Base-by-base conservation (phyloP, 2,797 vertebrate species). In the Decapterus maruadsi region DNA sequence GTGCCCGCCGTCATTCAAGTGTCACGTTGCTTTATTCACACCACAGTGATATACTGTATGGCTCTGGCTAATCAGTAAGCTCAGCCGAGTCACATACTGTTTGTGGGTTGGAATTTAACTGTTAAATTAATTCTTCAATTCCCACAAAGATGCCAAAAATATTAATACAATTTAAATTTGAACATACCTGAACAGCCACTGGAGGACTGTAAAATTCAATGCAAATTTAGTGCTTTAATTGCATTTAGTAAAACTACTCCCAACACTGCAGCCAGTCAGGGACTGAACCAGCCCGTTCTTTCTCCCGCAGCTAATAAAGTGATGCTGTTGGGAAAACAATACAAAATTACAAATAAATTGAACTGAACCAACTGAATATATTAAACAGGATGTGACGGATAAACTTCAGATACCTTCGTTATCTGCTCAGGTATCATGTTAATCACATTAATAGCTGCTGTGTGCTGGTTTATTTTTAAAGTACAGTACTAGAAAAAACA, bases 141-240 rank as follows among this genome's bases (percentile, higher is more conserved):
- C 29, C 68, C 72, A 40, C 55, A 73, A 73, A 77, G 16, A 73
- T 53, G 19, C 51, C 51, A 26, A 48, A 77, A 64, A 78, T 81
- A 71, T 82, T 26, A 77, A 56, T 22, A 64, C 48, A 48, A 75
- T 83, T 87, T 78, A 68, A 77, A 84, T 84, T 64, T 64, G 42
- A 80, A 59, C 80, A 75, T 36, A 53, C 43, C 61, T 76, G 36
- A 87, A 72, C 38, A 45, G 77, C 62, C 81, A 82, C 69, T 14
- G 70, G 87, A 84, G 83, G 54, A 84, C 74, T 78, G 65, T 76
- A 69, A 78, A 81, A 85, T 86, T 46, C 19, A 68, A 80, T 83
- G 68, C 80, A 89, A 82, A 90, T 89, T 76, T 83, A 83, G 75
- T 74, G 70, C 75, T 88, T 93, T 89, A 88, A 93, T 91, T 91